Percentiles rank a stretch among this genome's conserved stretches.
These are phyloP conservation scores for Artibeus lituratus DNA, from an alignment of 2,797 vertebrate genomes.

Conservation along the genomic window DNA sequence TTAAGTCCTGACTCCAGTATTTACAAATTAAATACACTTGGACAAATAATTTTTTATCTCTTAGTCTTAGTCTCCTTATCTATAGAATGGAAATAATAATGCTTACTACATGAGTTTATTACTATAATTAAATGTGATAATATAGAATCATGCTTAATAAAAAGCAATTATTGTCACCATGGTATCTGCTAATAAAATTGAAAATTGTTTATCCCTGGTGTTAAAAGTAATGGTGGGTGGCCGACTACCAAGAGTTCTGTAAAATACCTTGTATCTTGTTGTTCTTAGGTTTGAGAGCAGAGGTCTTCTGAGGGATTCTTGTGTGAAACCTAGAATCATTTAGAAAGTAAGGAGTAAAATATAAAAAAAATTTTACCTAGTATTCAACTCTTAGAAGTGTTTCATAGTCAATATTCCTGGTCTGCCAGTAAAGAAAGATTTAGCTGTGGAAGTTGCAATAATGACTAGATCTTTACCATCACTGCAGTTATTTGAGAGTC, in stretches of 20 bases:
- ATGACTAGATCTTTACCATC: background rate
- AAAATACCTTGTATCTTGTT: background rate
- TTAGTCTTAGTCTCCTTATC: background rate
- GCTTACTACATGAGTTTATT: background rate
- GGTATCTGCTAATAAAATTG: background rate
- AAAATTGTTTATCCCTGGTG: background rate
- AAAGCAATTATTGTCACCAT: background rate
- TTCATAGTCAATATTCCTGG: background rate
- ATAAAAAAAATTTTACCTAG: background rate
- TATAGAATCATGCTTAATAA: background rate
- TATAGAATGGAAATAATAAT: background rate
- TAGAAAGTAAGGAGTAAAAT: background rate
- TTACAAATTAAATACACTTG: background rate
- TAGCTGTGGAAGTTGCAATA: background rate
- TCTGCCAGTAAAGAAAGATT: background rate
- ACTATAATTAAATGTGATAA: background rate
- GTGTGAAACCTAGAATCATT: background rate
- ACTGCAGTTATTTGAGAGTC: background rate
- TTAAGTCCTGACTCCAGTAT: background rate
- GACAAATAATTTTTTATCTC: background rate
- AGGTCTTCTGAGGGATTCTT: background rate
- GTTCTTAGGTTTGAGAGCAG: background rate
- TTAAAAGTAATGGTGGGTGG: background rate
- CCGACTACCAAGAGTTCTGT: background rate
- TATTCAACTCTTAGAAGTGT: background rate